Percentiles rank a stretch among this genome's conserved stretches.
Conservation (phyloP, 2,113 vertebrate species). For the Seriola quinqueradiata region DNA sequence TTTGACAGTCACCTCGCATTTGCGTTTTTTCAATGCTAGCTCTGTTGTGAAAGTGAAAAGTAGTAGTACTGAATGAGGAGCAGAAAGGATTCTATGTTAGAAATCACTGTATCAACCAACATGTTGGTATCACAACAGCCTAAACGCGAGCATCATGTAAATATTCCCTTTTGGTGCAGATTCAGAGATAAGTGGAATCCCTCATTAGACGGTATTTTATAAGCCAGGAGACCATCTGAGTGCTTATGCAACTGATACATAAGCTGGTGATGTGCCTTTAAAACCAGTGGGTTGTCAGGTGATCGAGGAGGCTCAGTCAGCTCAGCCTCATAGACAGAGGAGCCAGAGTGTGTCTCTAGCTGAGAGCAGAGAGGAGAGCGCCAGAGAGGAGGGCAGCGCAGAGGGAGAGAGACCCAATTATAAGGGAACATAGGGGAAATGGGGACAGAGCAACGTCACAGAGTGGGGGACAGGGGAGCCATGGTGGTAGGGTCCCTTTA, state of each 20-base stretch:
- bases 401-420: conserved; percentile 76
- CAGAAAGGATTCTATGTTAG: neutral
- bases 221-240: conserved; percentile 47
- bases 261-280: conserved; percentile 84
- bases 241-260: conserved; percentile 70
- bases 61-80: neutral
- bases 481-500: conserved; percentile 77
- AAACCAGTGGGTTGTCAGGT: conserved; percentile 86
- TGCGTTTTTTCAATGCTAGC: neutral
- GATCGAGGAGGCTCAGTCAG: conserved; percentile 80
- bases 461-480: conserved; percentile 54
- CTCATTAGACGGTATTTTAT: conserved; percentile 41
- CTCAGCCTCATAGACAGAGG: conserved; percentile 72
- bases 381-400: conserved; percentile 50
- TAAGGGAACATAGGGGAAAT: conserved; percentile 67
- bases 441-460: conserved; percentile 66
- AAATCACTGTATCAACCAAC: neutral
- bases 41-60: neutral
- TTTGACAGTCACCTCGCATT: neutral
- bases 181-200: conserved; percentile 2
- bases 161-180: conserved; percentile 3
- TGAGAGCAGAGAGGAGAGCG: conserved; percentile 55
- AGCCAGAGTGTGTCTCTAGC: conserved; percentile 69
- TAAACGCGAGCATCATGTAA: neutral
- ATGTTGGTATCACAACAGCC: neutral